A percentile compares a stretch with the other conserved stretches of the same genome.
Evolutionary conservation across 2,888 invertebrate species (phyloP).

Genomic region (Trachelus stipa): DNA sequence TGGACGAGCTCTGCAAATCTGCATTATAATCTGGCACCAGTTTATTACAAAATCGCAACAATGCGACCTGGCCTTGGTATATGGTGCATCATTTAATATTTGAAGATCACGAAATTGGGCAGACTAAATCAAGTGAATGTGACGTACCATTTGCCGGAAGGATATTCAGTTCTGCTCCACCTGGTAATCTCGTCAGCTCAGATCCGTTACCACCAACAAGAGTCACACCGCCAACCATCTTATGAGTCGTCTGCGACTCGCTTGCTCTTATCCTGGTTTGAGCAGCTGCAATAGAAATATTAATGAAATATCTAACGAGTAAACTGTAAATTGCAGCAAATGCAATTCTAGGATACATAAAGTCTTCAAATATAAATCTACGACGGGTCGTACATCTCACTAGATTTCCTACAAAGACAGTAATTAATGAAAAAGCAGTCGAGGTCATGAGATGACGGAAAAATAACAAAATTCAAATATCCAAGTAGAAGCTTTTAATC

Average conservation of each 20-base stretch:
- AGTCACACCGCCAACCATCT: constrained; percentile 65
- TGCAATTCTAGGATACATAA: neutral
- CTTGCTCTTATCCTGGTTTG: constrained; percentile 61
- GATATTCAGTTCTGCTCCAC: constrained; percentile 65
- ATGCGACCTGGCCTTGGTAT: constrained; percentile 41
- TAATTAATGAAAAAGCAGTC: neutral
- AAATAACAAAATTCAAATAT: neutral
- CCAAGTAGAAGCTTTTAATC: no score
- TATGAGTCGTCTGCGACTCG: constrained; percentile 62
- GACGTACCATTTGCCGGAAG: constrained; percentile 64
- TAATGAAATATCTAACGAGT: neutral
- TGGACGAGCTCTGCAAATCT: constrained; percentile 43
- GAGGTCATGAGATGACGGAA: neutral
- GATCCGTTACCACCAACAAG: constrained; percentile 61
- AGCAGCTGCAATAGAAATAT: constrained; percentile 44
- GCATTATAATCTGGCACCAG: constrained; percentile 42
- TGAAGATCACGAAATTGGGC: neutral
- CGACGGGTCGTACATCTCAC: neutral
- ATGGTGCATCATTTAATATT: constrained; percentile 23
- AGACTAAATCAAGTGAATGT: constrained; percentile 46
- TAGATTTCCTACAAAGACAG: neutral
- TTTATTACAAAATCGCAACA: constrained; percentile 43
- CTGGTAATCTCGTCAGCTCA: constrained; percentile 63
- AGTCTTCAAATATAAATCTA: neutral
- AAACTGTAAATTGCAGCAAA: neutral